Base-by-base conservation (phyloP, 2,113 vertebrate species). In the Cottus gobio region DNA sequence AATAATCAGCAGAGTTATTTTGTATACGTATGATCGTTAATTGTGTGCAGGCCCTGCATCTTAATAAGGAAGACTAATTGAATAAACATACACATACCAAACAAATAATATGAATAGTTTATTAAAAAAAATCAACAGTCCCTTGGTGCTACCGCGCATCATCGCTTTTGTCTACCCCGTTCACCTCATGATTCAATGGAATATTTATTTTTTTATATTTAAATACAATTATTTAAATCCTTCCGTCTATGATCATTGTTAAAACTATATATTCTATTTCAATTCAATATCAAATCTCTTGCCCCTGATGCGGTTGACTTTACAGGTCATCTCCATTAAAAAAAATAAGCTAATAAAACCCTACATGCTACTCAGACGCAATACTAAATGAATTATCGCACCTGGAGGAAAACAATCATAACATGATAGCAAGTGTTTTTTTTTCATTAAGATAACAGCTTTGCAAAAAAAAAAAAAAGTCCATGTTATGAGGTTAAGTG, bases 201-300 rank as follows among this genome's bases (percentile, higher is more conserved):
- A 88, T 71, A 82, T 88, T 88, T 67, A 84, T 31, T 48, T 75
- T 74, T 73, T 66, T 57, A 71, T 5, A 82, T 90, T 89, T 74
- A 83, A 83, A 86, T 80, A 39, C 82, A 83, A 86, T 44, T 11
- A 79, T 63, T 66, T 87, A 34, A 57, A 68, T 78, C 57, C 66
- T 74, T 80, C 56, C 44, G 44, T 62, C 74, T 31, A 56, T 75
- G 77, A 80, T 83, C 37, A 71, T 70, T 37, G n/a, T 57, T 69
- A 75, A 73, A 66, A 61, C 61, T 67, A 37, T 20, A 28, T 54
- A 7, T 74, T 84, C 37, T 74, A 52, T 72, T 85, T 80, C 20
- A 70, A 52, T 76, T 50, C 20, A 13, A 75, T 34, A 58, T 70
- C 12, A 76, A 71, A 68, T 62, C 12, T 5, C 64, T 75, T 36